Conservation (phyloP, 2,888 invertebrate species). For the Sepioteuthis lessoniana region DNA sequence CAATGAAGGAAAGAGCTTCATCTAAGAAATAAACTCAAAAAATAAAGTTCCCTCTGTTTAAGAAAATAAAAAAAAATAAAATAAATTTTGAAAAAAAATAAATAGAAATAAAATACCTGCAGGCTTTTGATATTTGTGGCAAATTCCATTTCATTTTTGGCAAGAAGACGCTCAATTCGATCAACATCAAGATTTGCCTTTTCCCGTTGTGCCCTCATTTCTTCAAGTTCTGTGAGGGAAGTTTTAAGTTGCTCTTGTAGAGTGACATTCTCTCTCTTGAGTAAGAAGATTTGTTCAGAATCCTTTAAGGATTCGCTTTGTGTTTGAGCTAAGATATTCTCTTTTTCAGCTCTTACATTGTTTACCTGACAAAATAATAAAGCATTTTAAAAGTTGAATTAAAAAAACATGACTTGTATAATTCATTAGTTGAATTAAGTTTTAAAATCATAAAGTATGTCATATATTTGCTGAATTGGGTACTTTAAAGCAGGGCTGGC, state of each 20-base stretch:
- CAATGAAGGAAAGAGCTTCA: no score
- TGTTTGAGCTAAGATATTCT: constrained; percentile 66
- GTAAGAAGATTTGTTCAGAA: constrained; percentile 65
- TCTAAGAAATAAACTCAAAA: no score
- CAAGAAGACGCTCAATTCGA: constrained; percentile 68
- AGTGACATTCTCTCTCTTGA: constrained; percentile 73
- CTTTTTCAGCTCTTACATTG: constrained; percentile 72
- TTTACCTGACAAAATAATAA: constrained; percentile 61
- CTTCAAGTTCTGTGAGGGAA: constrained; percentile 72
- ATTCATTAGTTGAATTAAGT: background rate
- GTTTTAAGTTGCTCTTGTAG: constrained; percentile 71
- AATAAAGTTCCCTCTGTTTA: no score
- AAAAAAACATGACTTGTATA: background rate
- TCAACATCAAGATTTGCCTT: constrained; percentile 71
- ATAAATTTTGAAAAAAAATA: background rate
- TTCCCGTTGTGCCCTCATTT: constrained; percentile 71
- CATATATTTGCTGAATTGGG: background rate
- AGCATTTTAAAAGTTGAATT: background rate
- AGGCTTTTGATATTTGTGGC: constrained; percentile 68
- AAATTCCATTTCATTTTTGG: constrained; percentile 71
- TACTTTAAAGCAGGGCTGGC: background rate
- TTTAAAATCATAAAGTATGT: background rate
- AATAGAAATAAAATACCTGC: constrained; percentile 62
- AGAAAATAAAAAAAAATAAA: no score
- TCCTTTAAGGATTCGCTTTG: constrained; percentile 68